These are phyloP conservation scores for Rhabdornis inornatus DNA, from an alignment of 2,113 vertebrate species.

Conservation along the genomic window DNA sequence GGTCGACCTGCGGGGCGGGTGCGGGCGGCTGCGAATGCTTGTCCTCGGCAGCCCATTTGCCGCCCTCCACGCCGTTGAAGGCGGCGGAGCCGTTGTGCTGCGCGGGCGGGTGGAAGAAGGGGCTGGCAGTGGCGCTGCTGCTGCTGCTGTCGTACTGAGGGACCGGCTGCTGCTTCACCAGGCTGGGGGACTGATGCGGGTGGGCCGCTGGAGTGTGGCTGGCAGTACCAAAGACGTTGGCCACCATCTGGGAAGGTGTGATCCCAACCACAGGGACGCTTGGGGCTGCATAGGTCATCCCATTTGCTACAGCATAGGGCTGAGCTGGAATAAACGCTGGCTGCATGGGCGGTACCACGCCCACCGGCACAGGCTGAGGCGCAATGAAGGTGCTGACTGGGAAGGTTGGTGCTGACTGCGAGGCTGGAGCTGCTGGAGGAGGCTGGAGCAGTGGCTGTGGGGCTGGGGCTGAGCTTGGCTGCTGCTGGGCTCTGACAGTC, in stretches of 20 bases:
- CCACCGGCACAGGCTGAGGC: slow-evolving; percentile 77
- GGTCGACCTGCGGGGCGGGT: slow-evolving; percentile 76
- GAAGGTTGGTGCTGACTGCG: slow-evolving; percentile 76
- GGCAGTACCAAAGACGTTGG: slow-evolving; percentile 91
- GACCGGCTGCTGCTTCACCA: slow-evolving; percentile 73
- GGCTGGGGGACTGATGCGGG: slow-evolving; percentile 73
- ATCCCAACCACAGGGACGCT: slow-evolving; percentile 92
- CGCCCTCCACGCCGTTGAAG: slow-evolving; percentile 83
- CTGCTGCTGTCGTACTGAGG: slow-evolving; percentile 74
- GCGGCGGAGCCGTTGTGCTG: slow-evolving; percentile 82
- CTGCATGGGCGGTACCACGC: slow-evolving; percentile 85
- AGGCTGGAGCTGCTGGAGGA: slow-evolving; percentile 51
- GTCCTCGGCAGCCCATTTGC: slow-evolving; percentile 77
- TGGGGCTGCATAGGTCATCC: slow-evolving; percentile 83
- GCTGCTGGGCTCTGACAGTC: slow-evolving; percentile 82
- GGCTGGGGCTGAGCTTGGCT: slow-evolving; percentile 55
- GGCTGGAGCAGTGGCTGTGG: slow-evolving; percentile 71
- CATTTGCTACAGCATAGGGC: slow-evolving; percentile 85
- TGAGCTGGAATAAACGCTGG: slow-evolving; percentile 81
- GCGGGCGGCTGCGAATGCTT: slow-evolving; percentile 53
- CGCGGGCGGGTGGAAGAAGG: slow-evolving; percentile 79
- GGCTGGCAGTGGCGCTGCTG: slow-evolving; percentile 67
- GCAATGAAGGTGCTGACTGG: slow-evolving; percentile 76
- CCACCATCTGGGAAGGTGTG: slow-evolving; percentile 98
- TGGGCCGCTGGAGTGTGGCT: slow-evolving; percentile 77